Percentiles rank a stretch among this genome's conserved stretches.
Conservation (phyloP, 2,888 invertebrate species). For the Pachydiplax longipennis region DNA sequence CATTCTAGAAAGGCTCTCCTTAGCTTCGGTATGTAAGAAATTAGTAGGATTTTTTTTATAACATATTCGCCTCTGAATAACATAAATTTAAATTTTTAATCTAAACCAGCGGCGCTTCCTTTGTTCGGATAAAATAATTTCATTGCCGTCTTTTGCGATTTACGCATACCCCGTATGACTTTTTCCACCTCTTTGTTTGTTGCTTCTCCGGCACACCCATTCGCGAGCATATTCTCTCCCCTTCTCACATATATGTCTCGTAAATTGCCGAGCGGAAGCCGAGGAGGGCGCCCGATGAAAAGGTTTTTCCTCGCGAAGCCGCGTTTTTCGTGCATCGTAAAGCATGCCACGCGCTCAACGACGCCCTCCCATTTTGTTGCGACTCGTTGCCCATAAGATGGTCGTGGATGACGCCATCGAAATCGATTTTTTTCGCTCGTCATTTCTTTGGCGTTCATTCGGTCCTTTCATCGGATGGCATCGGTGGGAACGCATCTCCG, state of each 20-base stretch:
- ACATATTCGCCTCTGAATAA: too few relatives aligned
- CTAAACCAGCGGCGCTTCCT: too few relatives aligned
- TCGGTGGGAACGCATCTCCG: not conserved
- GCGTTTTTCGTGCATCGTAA: slow-evolving; percentile 39
- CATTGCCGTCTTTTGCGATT: too few relatives aligned
- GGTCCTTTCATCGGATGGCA: not conserved
- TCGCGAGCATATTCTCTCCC: not conserved
- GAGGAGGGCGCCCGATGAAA: not conserved
- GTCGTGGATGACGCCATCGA: slow-evolving; percentile 2
- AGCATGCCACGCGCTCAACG: not conserved
- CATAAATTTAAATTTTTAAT: too few relatives aligned
- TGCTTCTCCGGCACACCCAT: not conserved
- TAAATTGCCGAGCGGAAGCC: slow-evolving; percentile 28
- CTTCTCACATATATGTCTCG: slow-evolving; percentile 11
- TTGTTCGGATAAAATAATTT: too few relatives aligned
- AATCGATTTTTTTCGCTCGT: not conserved
- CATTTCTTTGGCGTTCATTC: not conserved
- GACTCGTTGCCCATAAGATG: slow-evolving; percentile 17
- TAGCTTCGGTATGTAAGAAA: too few relatives aligned
- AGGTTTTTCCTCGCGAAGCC: not conserved
- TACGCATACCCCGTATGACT: too few relatives aligned
- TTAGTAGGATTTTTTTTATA: too few relatives aligned
- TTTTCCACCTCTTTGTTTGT: too few relatives aligned
- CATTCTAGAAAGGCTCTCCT: too few relatives aligned
- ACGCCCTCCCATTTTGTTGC: slow-evolving; percentile 25